Evolutionary conservation across 2,113 vertebrate species (phyloP).

Genomic region (Bagarius yarrelli): DNA sequence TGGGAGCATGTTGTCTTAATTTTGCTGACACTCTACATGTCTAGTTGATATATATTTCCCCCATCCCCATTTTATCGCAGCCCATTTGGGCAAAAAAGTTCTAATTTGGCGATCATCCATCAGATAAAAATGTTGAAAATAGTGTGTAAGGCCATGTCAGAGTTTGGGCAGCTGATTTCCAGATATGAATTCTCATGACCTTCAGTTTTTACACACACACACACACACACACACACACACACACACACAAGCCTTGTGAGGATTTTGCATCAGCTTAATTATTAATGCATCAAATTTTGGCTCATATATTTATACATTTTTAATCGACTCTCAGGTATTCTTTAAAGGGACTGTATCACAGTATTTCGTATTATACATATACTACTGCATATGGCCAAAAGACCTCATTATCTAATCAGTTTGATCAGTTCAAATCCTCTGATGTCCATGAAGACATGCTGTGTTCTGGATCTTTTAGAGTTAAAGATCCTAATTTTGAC

Average conservation of each 20-base stretch:
- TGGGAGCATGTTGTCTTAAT: conserved; percentile 72
- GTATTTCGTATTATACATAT: too few species aligned
- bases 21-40: conserved; percentile 33
- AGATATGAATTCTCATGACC: conserved; percentile 64
- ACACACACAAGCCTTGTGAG: not conserved
- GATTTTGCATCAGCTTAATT: not conserved
- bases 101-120: not conserved
- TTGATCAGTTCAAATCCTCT: too few species aligned
- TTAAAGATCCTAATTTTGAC: too few species aligned
- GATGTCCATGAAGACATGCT: too few species aligned
- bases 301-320: too few species aligned
- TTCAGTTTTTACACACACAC: conserved; percentile 32
- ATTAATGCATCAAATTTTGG: not conserved
- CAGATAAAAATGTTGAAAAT: conserved; percentile 1
- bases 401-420: too few species aligned
- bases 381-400: too few species aligned
- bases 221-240: not conserved
- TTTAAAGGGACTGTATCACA: too few species aligned
- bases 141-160: conserved; percentile 11
- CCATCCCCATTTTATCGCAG: conserved; percentile 13
- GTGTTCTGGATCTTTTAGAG: too few species aligned
- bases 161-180: conserved; percentile 60
- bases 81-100: not conserved
- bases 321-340: too few species aligned
- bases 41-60: conserved; percentile 61